These are phyloP conservation scores for Drosophila orena DNA, from an alignment of 1,140 invertebrate species.

Conservation along the genomic window DNA sequence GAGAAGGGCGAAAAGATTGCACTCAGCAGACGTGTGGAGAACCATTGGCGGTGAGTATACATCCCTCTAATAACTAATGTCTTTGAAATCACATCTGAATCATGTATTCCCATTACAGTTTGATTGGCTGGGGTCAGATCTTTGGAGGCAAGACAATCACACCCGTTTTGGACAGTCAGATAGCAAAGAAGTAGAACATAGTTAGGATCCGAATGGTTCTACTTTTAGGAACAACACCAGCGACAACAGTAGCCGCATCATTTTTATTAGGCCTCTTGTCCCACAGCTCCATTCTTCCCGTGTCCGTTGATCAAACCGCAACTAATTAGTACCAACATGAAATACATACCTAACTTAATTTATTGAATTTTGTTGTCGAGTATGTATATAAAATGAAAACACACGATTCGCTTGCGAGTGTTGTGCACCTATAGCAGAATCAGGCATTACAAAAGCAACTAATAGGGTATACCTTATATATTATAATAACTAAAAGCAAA, in stretches of 20 bases:
- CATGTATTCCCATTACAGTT: slow-evolving; percentile 86
- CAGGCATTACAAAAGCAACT: slow-evolving; percentile 76
- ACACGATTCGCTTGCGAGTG: slow-evolving; percentile 58
- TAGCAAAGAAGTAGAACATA: slow-evolving; percentile 63
- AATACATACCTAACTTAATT: slow-evolving; percentile 76
- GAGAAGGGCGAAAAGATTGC: slow-evolving; percentile 99
- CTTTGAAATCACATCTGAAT: neutral
- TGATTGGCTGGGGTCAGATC: slow-evolving; percentile 99
- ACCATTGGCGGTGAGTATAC: slow-evolving; percentile 96
- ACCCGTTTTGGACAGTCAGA: slow-evolving; percentile 74
- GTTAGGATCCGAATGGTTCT: slow-evolving; percentile 23
- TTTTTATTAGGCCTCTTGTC: slow-evolving; percentile 36
- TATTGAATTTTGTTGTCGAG: slow-evolving; percentile 71
- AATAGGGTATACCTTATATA: slow-evolving; percentile 80
- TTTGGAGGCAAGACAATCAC: slow-evolving; percentile 90
- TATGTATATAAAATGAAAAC: slow-evolving; percentile 54
- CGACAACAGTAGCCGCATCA: slow-evolving; percentile 38
- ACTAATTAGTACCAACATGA: slow-evolving; percentile 25
- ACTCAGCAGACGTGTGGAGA: slow-evolving; percentile 98
- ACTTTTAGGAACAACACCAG: slow-evolving; percentile 20
- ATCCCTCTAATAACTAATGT: neutral
- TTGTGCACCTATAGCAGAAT: slow-evolving; percentile 71
- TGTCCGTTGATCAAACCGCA: slow-evolving; percentile 70
- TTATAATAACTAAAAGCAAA: slow-evolving; percentile 67
- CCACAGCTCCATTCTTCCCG: slow-evolving; percentile 29